phyloP scores from a whole-genome alignment of 2,888 invertebrate genomes.

The Ornithoptera alexandrae region DNA sequence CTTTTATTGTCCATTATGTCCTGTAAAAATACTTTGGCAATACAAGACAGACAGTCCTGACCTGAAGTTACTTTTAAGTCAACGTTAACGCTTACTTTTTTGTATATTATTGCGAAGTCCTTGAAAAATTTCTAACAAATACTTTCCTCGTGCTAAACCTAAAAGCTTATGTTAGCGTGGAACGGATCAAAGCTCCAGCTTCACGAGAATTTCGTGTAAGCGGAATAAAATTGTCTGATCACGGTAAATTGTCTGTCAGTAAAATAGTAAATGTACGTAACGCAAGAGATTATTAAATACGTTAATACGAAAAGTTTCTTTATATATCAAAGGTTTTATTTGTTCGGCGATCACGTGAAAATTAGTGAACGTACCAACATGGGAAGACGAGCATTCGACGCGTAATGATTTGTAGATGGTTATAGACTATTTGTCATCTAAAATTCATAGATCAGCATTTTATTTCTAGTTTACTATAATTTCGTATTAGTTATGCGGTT shows the following conservation, averaged over 20 bases:
- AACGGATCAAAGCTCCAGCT: not conserved
- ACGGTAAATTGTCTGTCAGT: not conserved
- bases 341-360: too few relatives aligned
- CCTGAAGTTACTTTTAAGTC: not conserved
- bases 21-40: too few relatives aligned
- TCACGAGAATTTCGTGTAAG: not conserved
- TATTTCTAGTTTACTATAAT: too few relatives aligned
- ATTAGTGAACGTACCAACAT: too few relatives aligned
- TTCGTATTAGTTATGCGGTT: too few relatives aligned
- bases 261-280: not conserved
- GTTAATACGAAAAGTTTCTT: not conserved
- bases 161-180: not conserved
- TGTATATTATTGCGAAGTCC: not conserved
- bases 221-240: not conserved
- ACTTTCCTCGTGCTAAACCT: not conserved
- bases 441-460: too few relatives aligned
- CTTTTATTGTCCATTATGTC: too few relatives aligned
- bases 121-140: not conserved
- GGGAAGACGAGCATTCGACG: too few relatives aligned
- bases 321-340: too few relatives aligned
- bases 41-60: not conserved
- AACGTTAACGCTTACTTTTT: not conserved
- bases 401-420: too few relatives aligned
- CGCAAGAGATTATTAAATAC: not conserved
- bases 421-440: too few relatives aligned